Percentiles rank a stretch among this genome's conserved stretches.
Conservation (phyloP, 1,140 invertebrate species). For the Listronotus bonariensis region DNA sequence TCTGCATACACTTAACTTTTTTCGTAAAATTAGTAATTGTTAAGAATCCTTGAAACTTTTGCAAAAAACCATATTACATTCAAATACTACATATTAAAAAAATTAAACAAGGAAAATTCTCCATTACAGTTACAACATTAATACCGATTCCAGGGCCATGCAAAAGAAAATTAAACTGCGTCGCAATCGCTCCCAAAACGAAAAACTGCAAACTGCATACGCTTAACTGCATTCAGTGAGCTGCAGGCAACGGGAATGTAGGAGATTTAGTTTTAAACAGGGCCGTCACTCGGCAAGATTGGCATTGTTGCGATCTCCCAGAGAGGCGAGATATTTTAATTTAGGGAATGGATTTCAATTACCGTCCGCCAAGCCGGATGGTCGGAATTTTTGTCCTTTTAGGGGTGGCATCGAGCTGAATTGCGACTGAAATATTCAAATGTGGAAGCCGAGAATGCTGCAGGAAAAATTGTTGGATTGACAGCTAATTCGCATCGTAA, state of each 20-base stretch:
- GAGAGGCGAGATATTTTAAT: constrained; percentile 36
- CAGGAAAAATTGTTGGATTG: constrained; percentile 27
- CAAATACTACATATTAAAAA: too few species aligned
- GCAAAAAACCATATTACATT: too few species aligned
- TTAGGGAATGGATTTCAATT: constrained; percentile 35
- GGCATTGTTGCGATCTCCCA: constrained; percentile 23
- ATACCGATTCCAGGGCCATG: too few species aligned
- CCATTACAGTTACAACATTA: too few species aligned
- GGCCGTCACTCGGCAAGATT: constrained; percentile 21
- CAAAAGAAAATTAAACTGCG: background rate
- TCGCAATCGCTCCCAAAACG: background rate
- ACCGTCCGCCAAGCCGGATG: constrained; percentile 25
- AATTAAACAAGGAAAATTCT: too few species aligned
- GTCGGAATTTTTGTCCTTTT: constrained; percentile 24
- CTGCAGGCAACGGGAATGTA: background rate
- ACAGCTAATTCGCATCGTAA: constrained; percentile 31
- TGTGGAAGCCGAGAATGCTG: constrained; percentile 10
- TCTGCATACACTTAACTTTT: constrained; percentile 28
- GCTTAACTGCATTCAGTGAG: constrained; percentile 18
- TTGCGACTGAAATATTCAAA: constrained; percentile 33
- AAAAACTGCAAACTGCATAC: constrained; percentile 32
- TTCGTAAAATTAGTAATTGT: too few species aligned
- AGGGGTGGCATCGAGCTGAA: constrained; percentile 7
- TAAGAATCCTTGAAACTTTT: too few species aligned
- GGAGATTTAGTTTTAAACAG: constrained; percentile 14